These are phyloP conservation scores for Dendrocopos noguchii DNA, from an alignment of 2,113 vertebrate species.

Conservation along the genomic window DNA sequence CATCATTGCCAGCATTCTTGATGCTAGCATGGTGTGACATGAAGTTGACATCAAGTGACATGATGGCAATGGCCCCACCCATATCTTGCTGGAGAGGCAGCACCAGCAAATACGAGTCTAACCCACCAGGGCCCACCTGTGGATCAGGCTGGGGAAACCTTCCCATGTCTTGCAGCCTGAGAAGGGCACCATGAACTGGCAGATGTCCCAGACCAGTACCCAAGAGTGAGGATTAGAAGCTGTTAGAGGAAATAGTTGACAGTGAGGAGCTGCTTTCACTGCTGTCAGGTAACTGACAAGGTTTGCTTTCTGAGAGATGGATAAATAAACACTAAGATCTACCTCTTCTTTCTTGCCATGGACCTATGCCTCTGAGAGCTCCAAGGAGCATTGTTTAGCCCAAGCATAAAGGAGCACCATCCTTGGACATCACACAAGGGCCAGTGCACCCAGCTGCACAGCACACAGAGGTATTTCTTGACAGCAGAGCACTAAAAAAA, in stretches of 20 bases:
- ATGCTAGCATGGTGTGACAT: not conserved
- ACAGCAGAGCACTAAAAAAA: not conserved
- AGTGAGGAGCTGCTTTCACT: not conserved
- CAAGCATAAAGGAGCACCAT: not conserved
- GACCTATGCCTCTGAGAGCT: not conserved
- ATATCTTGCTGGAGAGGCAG: not conserved
- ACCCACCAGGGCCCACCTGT: not conserved
- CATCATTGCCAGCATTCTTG: not conserved
- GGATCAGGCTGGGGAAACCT: not conserved
- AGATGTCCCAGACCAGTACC: not conserved
- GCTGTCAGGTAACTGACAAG: not conserved
- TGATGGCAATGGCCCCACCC: accelerated
- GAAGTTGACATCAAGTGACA: not conserved
- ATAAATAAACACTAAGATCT: not conserved
- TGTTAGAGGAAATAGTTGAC: not conserved
- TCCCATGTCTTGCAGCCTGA: not conserved
- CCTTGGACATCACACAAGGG: accelerated
- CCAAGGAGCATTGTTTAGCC: not conserved
- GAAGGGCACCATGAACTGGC: not conserved
- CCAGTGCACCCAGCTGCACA: not conserved
- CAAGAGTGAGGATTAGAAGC: not conserved
- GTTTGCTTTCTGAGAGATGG: not conserved
- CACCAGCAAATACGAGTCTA: accelerated
- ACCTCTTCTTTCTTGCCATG: not conserved
- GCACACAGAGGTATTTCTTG: not conserved